Evolutionary conservation across 35 echinoderm and acorn worm genomes (phyloP), one percentile per base, ranked within the genome.

Genomic region (Ptychodera flava): DNA sequence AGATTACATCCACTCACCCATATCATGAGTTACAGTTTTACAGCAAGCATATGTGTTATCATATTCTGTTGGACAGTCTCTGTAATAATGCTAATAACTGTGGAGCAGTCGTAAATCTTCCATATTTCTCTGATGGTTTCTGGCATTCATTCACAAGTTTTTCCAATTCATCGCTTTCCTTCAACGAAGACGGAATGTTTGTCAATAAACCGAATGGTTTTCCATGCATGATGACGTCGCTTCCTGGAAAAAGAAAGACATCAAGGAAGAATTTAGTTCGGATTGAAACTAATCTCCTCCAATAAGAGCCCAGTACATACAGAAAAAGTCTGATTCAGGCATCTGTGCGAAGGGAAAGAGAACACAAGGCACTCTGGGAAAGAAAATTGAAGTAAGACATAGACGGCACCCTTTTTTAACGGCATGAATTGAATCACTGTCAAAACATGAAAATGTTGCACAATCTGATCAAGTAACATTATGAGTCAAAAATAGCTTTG

Each of bases 61-160:
- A 64, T 22, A 64, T 64, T 64, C 45, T 64, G 45, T 83, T 30
- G 0, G 33, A 34, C 30, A 98, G 85, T 82, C 90, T 86, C 76
- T 86, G 79, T 0, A 98, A 86, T 0, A 92, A 79, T 33, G 31
- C 37, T 15, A 91, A 36, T 0, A 98, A 87, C 80, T 92, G 78
- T 32, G 90, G 90, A 32, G 91, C 88, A 31, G 88, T 87, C 1
- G 91, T 90, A 52, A 83, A 98, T 29, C 95, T 36, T 30, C 92
- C 95, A 1, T 80, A 35, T 34, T 29, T 35, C 36, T 89, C 34
- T 32, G 80, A 88, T 10, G 95, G 95, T 30, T 90, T 82, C 76
- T 91, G 79, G 77, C 95, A 98, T 34, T 94, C 92, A 10, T 76
- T 33, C 16, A 98, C 38, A 36, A 94, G 76, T 53, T 83, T 22